Evolutionary conservation across 1,140 invertebrate genomes (phyloP).

Genomic region (Solen grandis): DNA sequence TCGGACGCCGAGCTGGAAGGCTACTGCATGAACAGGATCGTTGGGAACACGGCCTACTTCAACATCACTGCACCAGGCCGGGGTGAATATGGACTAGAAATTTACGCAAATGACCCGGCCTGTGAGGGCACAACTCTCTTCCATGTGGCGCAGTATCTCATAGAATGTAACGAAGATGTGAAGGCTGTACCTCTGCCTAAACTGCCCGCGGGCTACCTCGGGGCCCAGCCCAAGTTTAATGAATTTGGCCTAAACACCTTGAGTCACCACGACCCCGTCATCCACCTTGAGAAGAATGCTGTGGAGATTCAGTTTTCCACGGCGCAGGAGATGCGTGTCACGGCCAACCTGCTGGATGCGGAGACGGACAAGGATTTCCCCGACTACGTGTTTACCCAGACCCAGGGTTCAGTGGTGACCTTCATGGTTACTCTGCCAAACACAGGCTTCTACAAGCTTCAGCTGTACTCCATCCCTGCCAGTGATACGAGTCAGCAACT

Average conservation of each 20-base stretch:
- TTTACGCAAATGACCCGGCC: slow-evolving; percentile 80
- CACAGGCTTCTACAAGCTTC: slow-evolving; percentile 79
- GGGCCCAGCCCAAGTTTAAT: slow-evolving; percentile 77
- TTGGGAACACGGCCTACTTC: slow-evolving; percentile 79
- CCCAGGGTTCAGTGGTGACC: slow-evolving; percentile 65
- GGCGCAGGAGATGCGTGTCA: slow-evolving; percentile 74
- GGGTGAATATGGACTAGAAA: slow-evolving; percentile 80
- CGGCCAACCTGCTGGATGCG: slow-evolving; percentile 78
- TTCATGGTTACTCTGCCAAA: slow-evolving; percentile 75
- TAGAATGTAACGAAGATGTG: slow-evolving; percentile 77
- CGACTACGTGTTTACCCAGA: slow-evolving; percentile 78
- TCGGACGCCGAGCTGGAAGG: slow-evolving; percentile 77
- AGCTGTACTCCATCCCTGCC: slow-evolving; percentile 79
- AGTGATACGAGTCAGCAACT: slow-evolving; percentile 76
- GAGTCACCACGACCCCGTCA: slow-evolving; percentile 78
- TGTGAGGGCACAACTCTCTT: slow-evolving; percentile 78
- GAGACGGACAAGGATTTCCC: slow-evolving; percentile 73
- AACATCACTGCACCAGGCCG: slow-evolving; percentile 76
- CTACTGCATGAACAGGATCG: slow-evolving; percentile 77
- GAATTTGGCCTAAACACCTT: slow-evolving; percentile 74
- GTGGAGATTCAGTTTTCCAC: slow-evolving; percentile 74
- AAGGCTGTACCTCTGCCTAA: slow-evolving; percentile 75
- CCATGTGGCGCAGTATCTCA: slow-evolving; percentile 79
- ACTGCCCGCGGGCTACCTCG: slow-evolving; percentile 78
- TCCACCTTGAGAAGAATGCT: slow-evolving; percentile 74